A percentile compares a stretch with the other conserved stretches of the same genome.
These are phyloP conservation scores for Callimorpha dominula DNA, from an alignment of 2,888 invertebrate species.

Conservation along the genomic window DNA sequence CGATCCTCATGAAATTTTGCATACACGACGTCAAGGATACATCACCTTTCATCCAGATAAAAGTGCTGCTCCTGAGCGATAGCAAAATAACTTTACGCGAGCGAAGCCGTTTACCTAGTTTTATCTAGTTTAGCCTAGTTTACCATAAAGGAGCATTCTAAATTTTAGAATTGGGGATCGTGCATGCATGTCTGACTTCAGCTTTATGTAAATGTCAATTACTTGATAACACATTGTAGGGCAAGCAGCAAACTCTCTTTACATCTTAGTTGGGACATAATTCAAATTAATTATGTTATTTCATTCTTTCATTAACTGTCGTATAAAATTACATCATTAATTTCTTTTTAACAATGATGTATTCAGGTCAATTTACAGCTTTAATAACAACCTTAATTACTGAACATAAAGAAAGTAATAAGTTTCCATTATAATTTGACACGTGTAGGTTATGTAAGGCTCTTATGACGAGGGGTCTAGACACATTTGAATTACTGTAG, in stretches of 20 bases:
- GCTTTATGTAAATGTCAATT: background rate
- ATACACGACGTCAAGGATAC: no score
- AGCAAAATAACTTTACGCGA: no score
- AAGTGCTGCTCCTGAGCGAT: no score
- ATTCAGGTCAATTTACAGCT: constrained; percentile 20
- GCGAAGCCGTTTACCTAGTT: no score
- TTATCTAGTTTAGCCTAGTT: no score
- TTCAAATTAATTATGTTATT: background rate
- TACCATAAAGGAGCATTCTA: no score
- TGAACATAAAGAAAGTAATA: constrained; percentile 26
- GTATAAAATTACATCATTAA: constrained; percentile 23
- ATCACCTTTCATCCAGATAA: no score
- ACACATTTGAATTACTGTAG: background rate
- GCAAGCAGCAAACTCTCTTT: no score
- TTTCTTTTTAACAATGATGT: constrained; percentile 27
- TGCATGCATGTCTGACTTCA: background rate
- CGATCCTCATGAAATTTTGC: no score
- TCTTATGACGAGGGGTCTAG: background rate
- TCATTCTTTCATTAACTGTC: constrained; percentile 4
- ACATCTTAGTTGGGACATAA: background rate
- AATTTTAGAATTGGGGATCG: no score
- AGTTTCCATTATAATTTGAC: constrained; percentile 14
- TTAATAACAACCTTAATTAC: constrained; percentile 27
- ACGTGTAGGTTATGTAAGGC: background rate
- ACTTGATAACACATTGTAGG: background rate